Evolutionary conservation across 2,888 invertebrate genomes (phyloP), one percentile per base, ranked within the genome.

Genomic region (Drosophila borborema): DNA sequence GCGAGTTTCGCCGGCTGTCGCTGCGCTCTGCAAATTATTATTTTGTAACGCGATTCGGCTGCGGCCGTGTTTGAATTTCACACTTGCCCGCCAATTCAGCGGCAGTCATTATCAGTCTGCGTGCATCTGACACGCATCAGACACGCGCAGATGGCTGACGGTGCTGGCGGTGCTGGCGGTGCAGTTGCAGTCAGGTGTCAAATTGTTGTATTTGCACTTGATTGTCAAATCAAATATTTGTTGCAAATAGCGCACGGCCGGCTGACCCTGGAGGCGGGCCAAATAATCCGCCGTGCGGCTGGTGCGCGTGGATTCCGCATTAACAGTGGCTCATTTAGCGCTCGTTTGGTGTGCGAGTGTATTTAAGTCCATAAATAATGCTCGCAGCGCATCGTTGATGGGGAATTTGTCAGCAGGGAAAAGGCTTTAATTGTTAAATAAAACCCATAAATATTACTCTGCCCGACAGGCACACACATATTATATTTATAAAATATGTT

Each of bases 171-270:
- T 18, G 41, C 9, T 10, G 34, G 3, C 10, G 41, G 3, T 10
- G 55, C 53, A 48, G 18, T 31, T 9, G 68, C 53, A 63, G 60
- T 56, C 55, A 69, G 69, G 76, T 74, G 82, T 74, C 86, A 82
- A 86, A 80, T 80, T 86, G 82, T 77, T 87, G 88, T 83, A 87
- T 83, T 85, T 83, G 88, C 74, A 70, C 54, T 72, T 83, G 88
- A 84, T 83, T 87, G 81, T 64, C 80, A 87, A 83, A 87, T 87
- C 82, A 87, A 83, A 85, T 87, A 87, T 83, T 85, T 84, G 80
- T 31, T 58, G 41, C 60, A 67, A 65, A 81, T 64, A 23, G 66
- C 56, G 63, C 75, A 38, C 60, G 66, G 45, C 49, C 55, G 28
- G 31, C 14, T 43, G 54, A 23, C 54, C 41, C 40, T n/a, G n/a